phyloP scores from a whole-genome alignment of 2,797 vertebrate species.

The Cheirogaleus major region DNA sequence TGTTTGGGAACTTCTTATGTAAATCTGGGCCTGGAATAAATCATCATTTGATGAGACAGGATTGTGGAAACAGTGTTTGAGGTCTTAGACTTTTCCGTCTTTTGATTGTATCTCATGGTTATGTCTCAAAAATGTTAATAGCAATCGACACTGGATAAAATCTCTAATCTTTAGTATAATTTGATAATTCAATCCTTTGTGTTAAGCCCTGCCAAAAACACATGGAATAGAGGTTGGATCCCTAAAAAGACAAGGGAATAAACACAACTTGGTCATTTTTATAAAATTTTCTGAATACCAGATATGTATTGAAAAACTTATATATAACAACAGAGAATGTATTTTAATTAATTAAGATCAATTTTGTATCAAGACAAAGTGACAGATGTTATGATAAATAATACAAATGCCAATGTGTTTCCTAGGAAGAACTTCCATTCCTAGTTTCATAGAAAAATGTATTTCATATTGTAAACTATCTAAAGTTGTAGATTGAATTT shows the following conservation, averaged over 20 bases:
- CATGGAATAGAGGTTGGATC: background rate
- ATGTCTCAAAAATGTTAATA: background rate
- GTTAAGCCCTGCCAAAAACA: background rate
- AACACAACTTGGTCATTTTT: background rate
- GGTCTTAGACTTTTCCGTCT: background rate
- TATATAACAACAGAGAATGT: background rate
- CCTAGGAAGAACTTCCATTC: background rate
- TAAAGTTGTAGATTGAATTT: conserved; percentile 1
- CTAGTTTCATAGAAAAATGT: background rate
- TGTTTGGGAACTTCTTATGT: background rate
- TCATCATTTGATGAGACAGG: background rate
- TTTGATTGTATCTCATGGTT: background rate
- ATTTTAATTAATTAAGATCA: conserved; percentile 6
- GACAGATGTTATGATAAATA: background rate
- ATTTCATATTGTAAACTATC: background rate
- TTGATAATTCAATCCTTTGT: background rate
- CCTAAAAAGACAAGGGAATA: background rate
- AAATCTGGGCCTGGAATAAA: background rate
- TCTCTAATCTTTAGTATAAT: background rate
- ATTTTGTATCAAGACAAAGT: background rate
- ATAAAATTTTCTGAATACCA: background rate
- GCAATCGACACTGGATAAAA: background rate
- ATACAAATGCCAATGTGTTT: conserved; percentile 5
- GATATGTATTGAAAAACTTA: background rate
- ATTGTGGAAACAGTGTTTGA: background rate